Evolutionary conservation across 2,113 vertebrate species (phyloP), one percentile per base, ranked within the genome.

Genomic region (Alces alces): DNA sequence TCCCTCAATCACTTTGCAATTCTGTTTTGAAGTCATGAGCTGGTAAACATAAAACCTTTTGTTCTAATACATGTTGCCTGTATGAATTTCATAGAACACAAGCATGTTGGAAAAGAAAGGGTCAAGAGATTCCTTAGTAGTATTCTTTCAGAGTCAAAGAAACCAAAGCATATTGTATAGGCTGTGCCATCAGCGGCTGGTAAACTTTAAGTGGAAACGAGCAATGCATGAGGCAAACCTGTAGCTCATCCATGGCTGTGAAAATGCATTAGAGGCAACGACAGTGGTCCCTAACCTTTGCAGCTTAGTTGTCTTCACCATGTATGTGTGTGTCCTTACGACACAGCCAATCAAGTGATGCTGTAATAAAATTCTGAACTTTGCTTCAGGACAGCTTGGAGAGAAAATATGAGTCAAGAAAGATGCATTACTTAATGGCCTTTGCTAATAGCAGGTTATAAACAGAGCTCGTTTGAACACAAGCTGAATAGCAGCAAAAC

Each of bases 211-310:
- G 84, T 57, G 84, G 89, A 76, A 92, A 82, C 89, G 57, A 96
- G 79, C 36, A 52, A 61, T 58, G 91, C 30, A 3, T 55, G 58
- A 95, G 82, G 86, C 97, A 87, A 93, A 90, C 93, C 80, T 85
- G 89, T 47, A 96, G 97, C 95, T 98, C 5, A 0, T 33, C 80
- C n/a, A 6, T 79, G 96, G 97, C 97, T 93, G 30, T 36, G 58
- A 85, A 95, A 95, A 50, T 60, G 54, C 89, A 87, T 78, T 70
- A 66, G 87, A 12, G 90, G 70, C 55, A 55, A 25, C 2, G 83
- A 86, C 83, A 0, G 36, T 73, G 80, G 91, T 96, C 92, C 95
- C 88, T 17, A 61, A 15, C 61, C 88, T 97, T 54, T 1, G 27
- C 27, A 14, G 76, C 70, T 97, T 91, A 50, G 92, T 61, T 3